These are phyloP conservation scores for Adrianichthys oophorus DNA, from an alignment of 2,797 vertebrate species.

Conservation along the genomic window DNA sequence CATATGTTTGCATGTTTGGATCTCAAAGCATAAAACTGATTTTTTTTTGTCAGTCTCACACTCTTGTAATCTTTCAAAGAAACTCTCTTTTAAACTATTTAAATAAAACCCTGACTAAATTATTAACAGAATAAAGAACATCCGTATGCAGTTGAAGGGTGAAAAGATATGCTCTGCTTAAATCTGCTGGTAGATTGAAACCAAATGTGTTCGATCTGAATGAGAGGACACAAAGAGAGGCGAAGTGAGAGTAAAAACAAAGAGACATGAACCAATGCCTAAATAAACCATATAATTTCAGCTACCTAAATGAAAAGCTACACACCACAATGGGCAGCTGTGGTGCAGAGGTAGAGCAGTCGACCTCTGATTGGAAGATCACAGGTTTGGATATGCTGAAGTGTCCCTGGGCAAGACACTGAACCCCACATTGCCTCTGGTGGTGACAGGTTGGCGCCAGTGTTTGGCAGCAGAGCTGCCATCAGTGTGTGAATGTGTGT, in stretches of 20 bases:
- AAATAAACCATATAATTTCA: no score
- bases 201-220: slow-evolving; percentile 53
- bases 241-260: not conserved
- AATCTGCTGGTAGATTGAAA: slow-evolving; percentile 54
- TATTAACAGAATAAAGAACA: slow-evolving; percentile 48
- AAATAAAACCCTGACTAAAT: slow-evolving; percentile 59
- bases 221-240: slow-evolving; percentile 18
- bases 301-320: no score
- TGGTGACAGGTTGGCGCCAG: no score
- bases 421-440: no score
- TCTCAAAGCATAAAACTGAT: slow-evolving; percentile 5
- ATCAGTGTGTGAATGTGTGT: no score
- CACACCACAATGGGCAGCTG: no score
- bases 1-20: not conserved
- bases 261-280: not conserved
- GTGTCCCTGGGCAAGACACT: no score
- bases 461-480: no score
- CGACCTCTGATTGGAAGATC: no score
- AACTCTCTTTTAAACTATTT: slow-evolving; percentile 47
- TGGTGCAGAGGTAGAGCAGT: no score
- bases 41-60: not conserved
- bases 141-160: slow-evolving; percentile 27
- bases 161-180: slow-evolving; percentile 35
- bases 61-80: slow-evolving; percentile 36
- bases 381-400: no score